Conservation (phyloP, 2,797 vertebrate species). For the Fistularia commersonii region DNA sequence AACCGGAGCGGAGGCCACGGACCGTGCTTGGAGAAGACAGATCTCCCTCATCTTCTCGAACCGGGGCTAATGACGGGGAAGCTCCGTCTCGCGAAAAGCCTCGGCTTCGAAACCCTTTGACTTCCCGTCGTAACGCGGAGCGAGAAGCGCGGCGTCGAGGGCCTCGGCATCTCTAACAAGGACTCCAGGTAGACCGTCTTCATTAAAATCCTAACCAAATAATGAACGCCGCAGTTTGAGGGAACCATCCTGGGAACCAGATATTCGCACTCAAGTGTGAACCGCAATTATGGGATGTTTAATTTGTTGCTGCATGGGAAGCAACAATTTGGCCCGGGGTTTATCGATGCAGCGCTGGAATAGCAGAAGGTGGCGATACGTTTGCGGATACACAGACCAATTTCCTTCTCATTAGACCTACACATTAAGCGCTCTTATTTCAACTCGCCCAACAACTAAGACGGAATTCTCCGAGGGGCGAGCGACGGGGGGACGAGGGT, state of each 20-base stretch:
- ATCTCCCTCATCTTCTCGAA: conserved; percentile 44
- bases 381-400: conserved; percentile 27
- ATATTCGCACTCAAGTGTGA: conserved; percentile 22
- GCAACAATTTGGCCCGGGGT: conserved; percentile 38
- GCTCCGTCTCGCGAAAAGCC: conserved; percentile 33
- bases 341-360: conserved; percentile 32
- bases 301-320: conserved; percentile 41
- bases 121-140: conserved; percentile 3
- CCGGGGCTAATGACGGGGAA: conserved; percentile 47
- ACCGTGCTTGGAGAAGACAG: conserved; percentile 47
- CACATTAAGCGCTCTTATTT: conserved; percentile 21
- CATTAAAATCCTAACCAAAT: conserved; percentile 16
- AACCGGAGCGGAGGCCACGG: conserved; percentile 40
- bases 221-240: conserved; percentile 17
- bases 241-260: conserved; percentile 4
- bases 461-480: background rate
- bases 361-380: conserved; percentile 43
- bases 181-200: conserved; percentile 12
- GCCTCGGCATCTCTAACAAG: background rate
- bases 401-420: conserved; percentile 47
- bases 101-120: conserved; percentile 37
- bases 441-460: conserved; percentile 10
- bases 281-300: conserved; percentile 44
- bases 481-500: background rate
- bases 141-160: too few relatives aligned